Conservation (phyloP, 2,797 vertebrate genomes). For the Trichosurus vulpecula region DNA sequence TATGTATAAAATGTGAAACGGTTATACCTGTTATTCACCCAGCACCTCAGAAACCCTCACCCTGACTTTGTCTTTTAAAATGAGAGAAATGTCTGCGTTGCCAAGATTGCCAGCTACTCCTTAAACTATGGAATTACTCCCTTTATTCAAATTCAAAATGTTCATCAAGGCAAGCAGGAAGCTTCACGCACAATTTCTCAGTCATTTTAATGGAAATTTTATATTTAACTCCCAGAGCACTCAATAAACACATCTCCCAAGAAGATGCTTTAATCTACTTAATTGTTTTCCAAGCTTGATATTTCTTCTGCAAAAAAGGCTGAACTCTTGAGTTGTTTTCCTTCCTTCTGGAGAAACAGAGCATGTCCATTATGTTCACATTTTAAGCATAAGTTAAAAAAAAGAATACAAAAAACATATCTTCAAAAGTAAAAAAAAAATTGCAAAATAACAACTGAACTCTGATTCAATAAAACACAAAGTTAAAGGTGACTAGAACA, state of each 20-base stretch:
- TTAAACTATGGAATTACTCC: slow-evolving; percentile 69
- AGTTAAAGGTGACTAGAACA: slow-evolving; percentile 21
- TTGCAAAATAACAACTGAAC: slow-evolving; percentile 46
- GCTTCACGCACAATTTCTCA: slow-evolving; percentile 72
- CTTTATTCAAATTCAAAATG: slow-evolving; percentile 69
- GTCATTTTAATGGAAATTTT: slow-evolving; percentile 76
- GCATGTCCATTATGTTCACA: slow-evolving; percentile 45
- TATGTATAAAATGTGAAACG: slow-evolving; percentile 44
- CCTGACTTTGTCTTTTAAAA: slow-evolving; percentile 58
- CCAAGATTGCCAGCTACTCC: slow-evolving; percentile 60
- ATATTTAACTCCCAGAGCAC: slow-evolving; percentile 56
- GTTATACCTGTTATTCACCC: slow-evolving; percentile 44
- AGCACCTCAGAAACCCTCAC: slow-evolving; percentile 43
- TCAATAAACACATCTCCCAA: slow-evolving; percentile 71
- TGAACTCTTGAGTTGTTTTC: slow-evolving; percentile 59
- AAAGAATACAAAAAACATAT: slow-evolving; percentile 34
- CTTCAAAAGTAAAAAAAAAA: slow-evolving; percentile 46
- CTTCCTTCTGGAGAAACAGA: slow-evolving; percentile 53
- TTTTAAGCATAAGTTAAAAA: slow-evolving; percentile 57
- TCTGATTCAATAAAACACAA: slow-evolving; percentile 41
- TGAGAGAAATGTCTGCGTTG: slow-evolving; percentile 62
- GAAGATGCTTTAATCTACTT: slow-evolving; percentile 69
- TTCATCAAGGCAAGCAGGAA: slow-evolving; percentile 71
- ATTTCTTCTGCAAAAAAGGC: slow-evolving; percentile 64
- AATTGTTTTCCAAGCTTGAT: slow-evolving; percentile 71